Percentiles rank a stretch among this genome's conserved stretches.
Evolutionary conservation across 2,797 vertebrate species (phyloP).

Genomic region (Rhinogobio ventralis): DNA sequence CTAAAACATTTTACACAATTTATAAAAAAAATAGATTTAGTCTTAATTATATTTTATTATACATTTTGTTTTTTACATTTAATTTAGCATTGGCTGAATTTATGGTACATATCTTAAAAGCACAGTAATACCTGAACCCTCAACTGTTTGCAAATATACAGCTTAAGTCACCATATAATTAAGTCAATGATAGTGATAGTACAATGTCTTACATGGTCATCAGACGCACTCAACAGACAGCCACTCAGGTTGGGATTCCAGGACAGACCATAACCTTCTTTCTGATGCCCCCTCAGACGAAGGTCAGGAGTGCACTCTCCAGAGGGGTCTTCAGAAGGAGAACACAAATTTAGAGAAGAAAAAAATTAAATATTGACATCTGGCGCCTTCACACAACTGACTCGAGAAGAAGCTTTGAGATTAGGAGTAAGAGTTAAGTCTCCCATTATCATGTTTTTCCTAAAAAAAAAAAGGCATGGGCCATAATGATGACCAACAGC

Average conservation of each 20-base stretch:
- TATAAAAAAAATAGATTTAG: too few relatives aligned
- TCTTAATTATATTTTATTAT: too few relatives aligned
- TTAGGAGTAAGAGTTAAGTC: neutral
- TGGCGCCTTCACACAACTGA: neutral
- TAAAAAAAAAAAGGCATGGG: neutral
- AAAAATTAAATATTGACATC: neutral
- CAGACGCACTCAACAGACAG: constrained; percentile 95
- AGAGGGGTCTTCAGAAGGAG: constrained; percentile 85
- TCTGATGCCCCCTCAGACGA: constrained; percentile 94
- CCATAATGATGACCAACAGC: neutral
- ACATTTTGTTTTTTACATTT: neutral
- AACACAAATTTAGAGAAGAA: neutral
- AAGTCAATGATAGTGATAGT: neutral
- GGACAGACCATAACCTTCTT: constrained; percentile 96
- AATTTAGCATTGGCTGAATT: neutral
- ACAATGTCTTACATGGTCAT: constrained; percentile 88
- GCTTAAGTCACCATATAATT: neutral
- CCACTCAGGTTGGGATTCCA: constrained; percentile 98
- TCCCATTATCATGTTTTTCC: neutral
- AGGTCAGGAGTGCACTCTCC: constrained; percentile 97
- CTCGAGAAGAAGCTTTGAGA: neutral
- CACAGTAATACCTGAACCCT: neutral
- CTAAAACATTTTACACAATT: neutral
- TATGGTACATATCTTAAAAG: neutral
- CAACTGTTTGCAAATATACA: neutral